A percentile compares a stretch with the other conserved stretches of the same genome.
Evolutionary conservation across 1,140 invertebrate genomes (phyloP).

Genomic region (Drosophila melanogaster): Release_6_plus_ISO1_MT NC_004354.4:4822001-4822500

Average conservation of each 20-base stretch:
- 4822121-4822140: constrained; percentile 15
- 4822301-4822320: background rate
- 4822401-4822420: no score
- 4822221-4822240: constrained; percentile 7
- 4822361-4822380: background rate
- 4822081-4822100: constrained; percentile 70
- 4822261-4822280: background rate
- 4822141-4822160: background rate
- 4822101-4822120: constrained; percentile 51
- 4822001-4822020: constrained; percentile 8
- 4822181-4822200: background rate
- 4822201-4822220: background rate
- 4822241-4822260: constrained; percentile 8
- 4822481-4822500: no score
- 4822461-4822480: no score
- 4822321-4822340: background rate
- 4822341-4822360: background rate
- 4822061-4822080: constrained; percentile 65
- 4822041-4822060: constrained; percentile 80
- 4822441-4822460: no score
- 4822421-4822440: no score
- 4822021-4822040: constrained; percentile 35
- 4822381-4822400: no score
- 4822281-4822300: background rate
- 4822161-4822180: background rate